Evolutionary conservation across 2,888 invertebrate genomes (phyloP), one percentile per base, ranked within the genome.

Genomic region (Parascotia fuliginaria): DNA sequence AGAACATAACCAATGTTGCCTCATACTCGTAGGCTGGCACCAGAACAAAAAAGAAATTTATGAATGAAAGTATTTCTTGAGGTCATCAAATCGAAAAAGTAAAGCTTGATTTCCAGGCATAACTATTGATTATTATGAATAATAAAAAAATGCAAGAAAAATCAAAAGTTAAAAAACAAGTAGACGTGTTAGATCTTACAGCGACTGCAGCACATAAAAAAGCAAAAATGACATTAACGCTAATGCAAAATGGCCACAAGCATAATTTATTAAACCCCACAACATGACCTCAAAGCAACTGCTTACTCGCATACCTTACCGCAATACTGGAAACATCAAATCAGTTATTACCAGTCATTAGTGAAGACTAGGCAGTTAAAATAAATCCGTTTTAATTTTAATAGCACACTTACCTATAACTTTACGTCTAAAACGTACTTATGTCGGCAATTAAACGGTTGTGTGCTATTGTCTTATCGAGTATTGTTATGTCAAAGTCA

Each of bases 311-410:
- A 40, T 43, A 43, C 28, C 14, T 42, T 36, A 32, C 24, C 22
- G 43, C 29, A 39, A 49, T 43, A 43, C 49, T 50, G 36, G 40
- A 44, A 50, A 43, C 43, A 50, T 50, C 39, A 44, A 50, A 43
- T 50, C 39, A 22, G 39, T 34, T 19, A 44, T 49, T 49, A 49
- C 29, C n/a, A 14, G 42, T 33, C 19, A 49, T 49, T 49, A 43
- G 19, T 28, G 39, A 36, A 36, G 6, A 19, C 42, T 43, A 34
- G 33, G 39, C 43, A 39, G 12, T 49, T 39, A 38, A 39, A 43
- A 34, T 28, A 27, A 28, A 12, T 27, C 16, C 39, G 12, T 38
- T 42, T 48, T 22, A 12, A 15, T 29, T 32, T 47, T 41, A 41
- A 47, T 22, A 22, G 29, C 22, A 15, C 15, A 36, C 24, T 31